phyloP scores from a whole-genome alignment of 1,140 invertebrate species.

The Lineus longissimus region DNA sequence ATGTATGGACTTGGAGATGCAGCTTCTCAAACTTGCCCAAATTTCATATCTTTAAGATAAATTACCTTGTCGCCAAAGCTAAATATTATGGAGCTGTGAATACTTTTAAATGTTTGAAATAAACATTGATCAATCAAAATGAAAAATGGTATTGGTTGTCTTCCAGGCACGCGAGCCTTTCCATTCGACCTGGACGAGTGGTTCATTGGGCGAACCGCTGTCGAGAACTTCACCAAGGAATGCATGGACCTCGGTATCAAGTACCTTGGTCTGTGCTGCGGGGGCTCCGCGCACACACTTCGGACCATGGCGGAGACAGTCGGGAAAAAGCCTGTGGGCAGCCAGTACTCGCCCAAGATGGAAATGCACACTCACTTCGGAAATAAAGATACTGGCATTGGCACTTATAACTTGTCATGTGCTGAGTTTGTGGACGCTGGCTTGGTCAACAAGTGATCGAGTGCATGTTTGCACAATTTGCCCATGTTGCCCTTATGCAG shows the following conservation, averaged over 20 bases:
- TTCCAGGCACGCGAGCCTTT: conserved; percentile 9
- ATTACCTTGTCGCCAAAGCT: background rate
- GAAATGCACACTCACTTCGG: no score
- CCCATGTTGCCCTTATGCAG: no score
- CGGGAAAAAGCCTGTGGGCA: conserved; percentile 16
- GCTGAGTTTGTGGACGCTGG: no score
- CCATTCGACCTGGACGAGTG: conserved; percentile 15
- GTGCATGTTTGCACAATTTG: no score
- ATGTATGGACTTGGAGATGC: no score
- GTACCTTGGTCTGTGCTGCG: conserved; percentile 24
- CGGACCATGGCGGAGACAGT: conserved; percentile 21
- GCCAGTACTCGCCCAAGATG: background rate
- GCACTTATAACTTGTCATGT: no score
- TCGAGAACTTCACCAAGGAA: conserved; percentile 16
- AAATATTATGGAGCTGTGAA: background rate
- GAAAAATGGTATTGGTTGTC: no score
- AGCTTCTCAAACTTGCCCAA: no score
- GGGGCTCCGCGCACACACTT: conserved; percentile 16
- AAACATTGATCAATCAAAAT: no score
- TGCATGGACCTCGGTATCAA: conserved; percentile 20
- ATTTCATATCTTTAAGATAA: no score
- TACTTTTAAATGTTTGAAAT: background rate
- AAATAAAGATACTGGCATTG: no score
- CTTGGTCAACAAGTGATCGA: no score
- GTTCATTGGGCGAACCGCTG: conserved; percentile 18